Evolutionary conservation across 1,140 invertebrate genomes (phyloP).

Genomic region (Ectropis grisescens): DNA sequence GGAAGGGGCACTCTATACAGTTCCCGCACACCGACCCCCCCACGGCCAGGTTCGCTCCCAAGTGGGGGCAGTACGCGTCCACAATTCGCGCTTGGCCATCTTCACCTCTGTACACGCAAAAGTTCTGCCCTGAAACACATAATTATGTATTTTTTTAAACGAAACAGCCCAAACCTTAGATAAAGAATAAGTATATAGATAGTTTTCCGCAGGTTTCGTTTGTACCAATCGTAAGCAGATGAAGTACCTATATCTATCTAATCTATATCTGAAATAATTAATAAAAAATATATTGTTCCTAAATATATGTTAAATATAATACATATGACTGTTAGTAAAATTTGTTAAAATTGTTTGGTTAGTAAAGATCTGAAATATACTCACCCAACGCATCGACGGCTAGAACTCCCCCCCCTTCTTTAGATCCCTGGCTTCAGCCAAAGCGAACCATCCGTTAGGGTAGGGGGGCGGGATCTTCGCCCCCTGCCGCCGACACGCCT

Average conservation of each 20-base stretch:
- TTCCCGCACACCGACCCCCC: conserved; percentile 82
- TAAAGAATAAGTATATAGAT: conserved; percentile 1
- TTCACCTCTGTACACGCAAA: conserved; percentile 80
- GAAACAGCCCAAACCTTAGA: no score
- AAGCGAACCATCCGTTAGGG: conserved; percentile 91
- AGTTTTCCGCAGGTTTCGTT: neutral
- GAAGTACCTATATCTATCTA: no score
- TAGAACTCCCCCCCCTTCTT: conserved; percentile 72
- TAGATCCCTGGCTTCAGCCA: conserved; percentile 80
- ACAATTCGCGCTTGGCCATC: conserved; percentile 74
- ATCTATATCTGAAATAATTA: no score
- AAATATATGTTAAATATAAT: no score
- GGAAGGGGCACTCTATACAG: conserved; percentile 91
- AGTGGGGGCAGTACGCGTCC: conserved; percentile 91
- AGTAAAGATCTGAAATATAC: no score
- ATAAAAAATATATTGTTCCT: no score
- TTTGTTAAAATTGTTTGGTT: no score
- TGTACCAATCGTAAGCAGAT: no score
- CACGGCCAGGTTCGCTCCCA: conserved; percentile 87
- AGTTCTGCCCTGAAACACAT: conserved; percentile 75
- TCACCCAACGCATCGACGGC: conserved; percentile 79
- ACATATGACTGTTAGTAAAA: no score
- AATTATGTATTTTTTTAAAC: no score
- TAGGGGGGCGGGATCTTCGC: conserved; percentile 82
- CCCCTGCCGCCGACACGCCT: conserved; percentile 68